A percentile compares a stretch with the other conserved stretches of the same genome.
These are phyloP conservation scores for Hoplodrina ambigua DNA, from an alignment of 2,888 invertebrate species.

Conservation along the genomic window DNA sequence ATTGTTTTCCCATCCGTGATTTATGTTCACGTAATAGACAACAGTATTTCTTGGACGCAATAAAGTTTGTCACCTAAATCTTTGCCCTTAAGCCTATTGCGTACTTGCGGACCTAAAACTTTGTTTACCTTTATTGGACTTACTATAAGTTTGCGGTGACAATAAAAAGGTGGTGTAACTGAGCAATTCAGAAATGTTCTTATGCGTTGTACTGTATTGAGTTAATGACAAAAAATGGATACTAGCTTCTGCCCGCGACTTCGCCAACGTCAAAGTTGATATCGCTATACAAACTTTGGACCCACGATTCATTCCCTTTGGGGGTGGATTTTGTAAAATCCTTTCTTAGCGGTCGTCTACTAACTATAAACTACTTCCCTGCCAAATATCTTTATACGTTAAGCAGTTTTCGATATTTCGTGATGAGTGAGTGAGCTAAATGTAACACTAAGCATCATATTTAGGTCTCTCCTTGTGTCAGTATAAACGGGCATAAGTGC, in stretches of 20 bases:
- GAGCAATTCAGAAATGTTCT: constrained; percentile 5
- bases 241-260: background rate
- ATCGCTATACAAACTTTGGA: too few relatives aligned
- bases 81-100: constrained; percentile 87
- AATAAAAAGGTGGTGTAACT: constrained; percentile 22
- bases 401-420: too few relatives aligned
- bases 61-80: constrained; percentile 90
- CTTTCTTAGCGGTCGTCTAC: too few relatives aligned
- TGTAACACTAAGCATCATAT: too few relatives aligned
- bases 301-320: too few relatives aligned
- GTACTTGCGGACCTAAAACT: constrained; percentile 66
- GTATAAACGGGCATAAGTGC: too few relatives aligned
- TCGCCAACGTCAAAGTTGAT: too few relatives aligned
- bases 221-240: background rate
- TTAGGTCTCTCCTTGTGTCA: too few relatives aligned
- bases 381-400: too few relatives aligned
- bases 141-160: constrained; percentile 37
- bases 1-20: constrained; percentile 91
- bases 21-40: constrained; percentile 88
- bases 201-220: background rate
- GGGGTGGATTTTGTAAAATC: too few relatives aligned
- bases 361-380: too few relatives aligned
- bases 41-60: constrained; percentile 88
- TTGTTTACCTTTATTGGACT: constrained; percentile 53
- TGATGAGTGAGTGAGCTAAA: too few relatives aligned